phyloP scores from a whole-genome alignment of 1,140 invertebrate genomes.

The Musca domestica region DNA sequence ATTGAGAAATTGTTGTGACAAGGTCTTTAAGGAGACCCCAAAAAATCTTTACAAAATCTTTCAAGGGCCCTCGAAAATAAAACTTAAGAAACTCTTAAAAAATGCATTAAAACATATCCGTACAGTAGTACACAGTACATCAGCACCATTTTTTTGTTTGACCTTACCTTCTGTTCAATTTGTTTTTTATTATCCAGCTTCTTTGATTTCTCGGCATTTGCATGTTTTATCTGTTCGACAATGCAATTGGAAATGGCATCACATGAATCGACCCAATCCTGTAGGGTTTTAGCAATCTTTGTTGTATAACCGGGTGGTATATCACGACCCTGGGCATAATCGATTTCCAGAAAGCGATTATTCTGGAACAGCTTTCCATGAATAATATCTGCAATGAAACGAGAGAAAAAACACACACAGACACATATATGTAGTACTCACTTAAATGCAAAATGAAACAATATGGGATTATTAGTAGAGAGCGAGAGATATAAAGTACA shows the following conservation, averaged over 20 bases:
- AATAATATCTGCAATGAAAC: constrained; percentile 75
- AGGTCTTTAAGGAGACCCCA: no score
- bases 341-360: constrained; percentile 88
- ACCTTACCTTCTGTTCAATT: constrained; percentile 79
- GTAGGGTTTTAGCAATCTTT: constrained; percentile 74
- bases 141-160: no score
- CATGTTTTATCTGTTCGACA: constrained; percentile 83
- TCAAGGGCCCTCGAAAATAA: no score
- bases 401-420: constrained; percentile 19
- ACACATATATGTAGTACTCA: neutral
- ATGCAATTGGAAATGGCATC: constrained; percentile 84
- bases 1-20: no score
- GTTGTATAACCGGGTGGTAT: constrained; percentile 78
- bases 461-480: no score
- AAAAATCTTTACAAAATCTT: no score
- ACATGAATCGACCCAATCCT: constrained; percentile 89
- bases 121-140: no score
- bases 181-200: constrained; percentile 76
- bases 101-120: no score
- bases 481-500: no score
- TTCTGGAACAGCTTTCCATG: constrained; percentile 96
- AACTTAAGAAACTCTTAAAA: no score
- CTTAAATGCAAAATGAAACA: no score
- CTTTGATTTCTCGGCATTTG: constrained; percentile 81
- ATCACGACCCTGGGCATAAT: constrained; percentile 91